A percentile compares a stretch with the other conserved stretches of the same genome.
These are phyloP conservation scores for Eilema depressum DNA, from an alignment of 2,888 invertebrate species.

Conservation along the genomic window DNA sequence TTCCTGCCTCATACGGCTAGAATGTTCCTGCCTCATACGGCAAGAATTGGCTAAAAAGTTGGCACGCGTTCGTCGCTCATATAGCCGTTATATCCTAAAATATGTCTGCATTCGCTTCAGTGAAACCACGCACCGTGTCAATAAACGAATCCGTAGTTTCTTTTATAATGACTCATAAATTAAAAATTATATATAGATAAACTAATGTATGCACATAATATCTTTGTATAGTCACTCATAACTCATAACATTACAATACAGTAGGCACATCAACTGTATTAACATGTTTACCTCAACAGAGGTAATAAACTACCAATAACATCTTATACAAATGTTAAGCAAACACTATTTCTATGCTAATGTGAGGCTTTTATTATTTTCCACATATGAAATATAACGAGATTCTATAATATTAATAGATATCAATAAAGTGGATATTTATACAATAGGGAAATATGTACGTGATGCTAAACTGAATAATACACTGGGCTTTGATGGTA, in stretches of 20 bases:
- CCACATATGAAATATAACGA: conserved; percentile 37
- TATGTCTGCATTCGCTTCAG: too few species aligned
- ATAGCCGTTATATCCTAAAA: too few species aligned
- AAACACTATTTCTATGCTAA: conserved; percentile 15
- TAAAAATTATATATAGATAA: not conserved
- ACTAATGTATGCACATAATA: not conserved
- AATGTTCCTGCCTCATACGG: too few species aligned
- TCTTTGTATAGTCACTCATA: too few species aligned
- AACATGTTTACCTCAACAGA: not conserved
- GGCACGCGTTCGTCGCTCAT: too few species aligned
- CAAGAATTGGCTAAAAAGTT: too few species aligned
- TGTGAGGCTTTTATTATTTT: conserved; percentile 43
- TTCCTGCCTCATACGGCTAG: too few species aligned
- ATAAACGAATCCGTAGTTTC: too few species aligned
- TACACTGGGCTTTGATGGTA: conserved; percentile 16
- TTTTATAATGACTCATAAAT: too few species aligned
- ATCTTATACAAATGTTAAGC: not conserved
- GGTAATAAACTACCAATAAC: not conserved
- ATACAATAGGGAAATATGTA: conserved; percentile 34
- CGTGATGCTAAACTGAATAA: conserved; percentile 21
- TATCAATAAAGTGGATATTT: conserved; percentile 30
- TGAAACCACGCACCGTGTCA: too few species aligned
- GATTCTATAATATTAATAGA: conserved; percentile 42
- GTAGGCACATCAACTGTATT: not conserved
- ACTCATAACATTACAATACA: not conserved